phyloP scores from a whole-genome alignment of 2,888 invertebrate genomes.

The Melanostoma scalare region DNA sequence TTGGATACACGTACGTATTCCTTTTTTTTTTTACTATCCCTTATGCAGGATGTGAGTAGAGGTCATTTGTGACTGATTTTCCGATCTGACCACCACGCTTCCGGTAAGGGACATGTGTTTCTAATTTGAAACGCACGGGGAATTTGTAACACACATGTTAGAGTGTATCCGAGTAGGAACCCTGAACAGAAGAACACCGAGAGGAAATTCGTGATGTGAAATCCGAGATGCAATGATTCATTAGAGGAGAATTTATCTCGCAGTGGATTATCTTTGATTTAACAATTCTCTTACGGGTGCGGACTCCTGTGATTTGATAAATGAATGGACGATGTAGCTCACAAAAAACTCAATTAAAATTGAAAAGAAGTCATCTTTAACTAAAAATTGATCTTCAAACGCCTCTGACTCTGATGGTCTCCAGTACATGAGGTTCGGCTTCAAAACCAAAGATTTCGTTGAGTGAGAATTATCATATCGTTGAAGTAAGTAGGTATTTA shows the following conservation, averaged over 20 bases:
- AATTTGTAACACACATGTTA: slow-evolving; percentile 72
- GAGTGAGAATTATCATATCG: no score
- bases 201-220: slow-evolving; percentile 63
- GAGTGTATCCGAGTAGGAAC: neutral
- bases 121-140: slow-evolving; percentile 69
- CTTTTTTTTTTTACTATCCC: neutral
- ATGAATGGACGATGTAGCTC: neutral
- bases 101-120: slow-evolving; percentile 71
- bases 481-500: no score
- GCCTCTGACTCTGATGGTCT: no score
- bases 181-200: neutral
- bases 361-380: no score
- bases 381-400: no score
- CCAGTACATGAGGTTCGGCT: no score
- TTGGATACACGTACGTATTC: slow-evolving; percentile 6
- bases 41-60: slow-evolving; percentile 48
- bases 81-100: slow-evolving; percentile 69
- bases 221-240: slow-evolving; percentile 56
- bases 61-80: slow-evolving; percentile 69
- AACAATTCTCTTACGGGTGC: slow-evolving; percentile 47
- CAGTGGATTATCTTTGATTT: slow-evolving; percentile 53
- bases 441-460: no score
- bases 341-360: no score
- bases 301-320: slow-evolving; percentile 13
- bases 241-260: slow-evolving; percentile 49